These are phyloP conservation scores for Plagodis dolabraria DNA, from an alignment of 2,888 invertebrate genomes.

Conservation along the genomic window DNA sequence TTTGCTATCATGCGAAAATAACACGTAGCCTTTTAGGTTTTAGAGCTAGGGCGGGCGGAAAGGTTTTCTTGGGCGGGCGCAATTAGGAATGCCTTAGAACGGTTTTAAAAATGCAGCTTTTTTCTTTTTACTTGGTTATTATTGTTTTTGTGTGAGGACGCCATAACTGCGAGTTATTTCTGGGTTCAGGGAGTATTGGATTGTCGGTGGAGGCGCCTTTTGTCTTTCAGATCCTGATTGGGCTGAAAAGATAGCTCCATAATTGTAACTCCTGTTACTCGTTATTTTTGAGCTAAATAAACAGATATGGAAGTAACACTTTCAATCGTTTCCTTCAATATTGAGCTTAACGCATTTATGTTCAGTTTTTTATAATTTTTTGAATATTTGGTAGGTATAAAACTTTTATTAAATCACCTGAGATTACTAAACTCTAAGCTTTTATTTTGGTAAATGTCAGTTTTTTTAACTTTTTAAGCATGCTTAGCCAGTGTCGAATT, in stretches of 20 bases:
- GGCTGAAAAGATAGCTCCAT: neutral
- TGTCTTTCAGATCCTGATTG: neutral
- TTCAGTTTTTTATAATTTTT: no score
- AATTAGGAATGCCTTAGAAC: slow-evolving; percentile 68
- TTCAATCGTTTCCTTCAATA: no score
- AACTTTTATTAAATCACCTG: no score
- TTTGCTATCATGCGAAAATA: slow-evolving; percentile 61
- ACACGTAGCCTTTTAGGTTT: slow-evolving; percentile 54
- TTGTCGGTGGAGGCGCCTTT: neutral
- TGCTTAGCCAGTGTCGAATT: no score
- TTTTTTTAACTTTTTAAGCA: no score
- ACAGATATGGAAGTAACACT: no score
- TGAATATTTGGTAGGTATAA: no score
- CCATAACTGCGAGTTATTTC: slow-evolving; percentile 9
- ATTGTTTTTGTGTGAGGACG: slow-evolving; percentile 41
- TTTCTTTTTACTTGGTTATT: slow-evolving; percentile 56
- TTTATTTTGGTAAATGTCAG: no score
- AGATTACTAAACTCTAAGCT: no score
- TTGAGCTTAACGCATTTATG: no score
- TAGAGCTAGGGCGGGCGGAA: slow-evolving; percentile 36
- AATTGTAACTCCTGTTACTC: no score
- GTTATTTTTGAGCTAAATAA: no score
- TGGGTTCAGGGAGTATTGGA: neutral
- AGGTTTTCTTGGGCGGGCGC: slow-evolving; percentile 62
- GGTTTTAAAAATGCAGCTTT: slow-evolving; percentile 69